These are phyloP conservation scores for Chromobotia macracanthus DNA, from an alignment of 2,797 vertebrate genomes.

Conservation along the genomic window DNA sequence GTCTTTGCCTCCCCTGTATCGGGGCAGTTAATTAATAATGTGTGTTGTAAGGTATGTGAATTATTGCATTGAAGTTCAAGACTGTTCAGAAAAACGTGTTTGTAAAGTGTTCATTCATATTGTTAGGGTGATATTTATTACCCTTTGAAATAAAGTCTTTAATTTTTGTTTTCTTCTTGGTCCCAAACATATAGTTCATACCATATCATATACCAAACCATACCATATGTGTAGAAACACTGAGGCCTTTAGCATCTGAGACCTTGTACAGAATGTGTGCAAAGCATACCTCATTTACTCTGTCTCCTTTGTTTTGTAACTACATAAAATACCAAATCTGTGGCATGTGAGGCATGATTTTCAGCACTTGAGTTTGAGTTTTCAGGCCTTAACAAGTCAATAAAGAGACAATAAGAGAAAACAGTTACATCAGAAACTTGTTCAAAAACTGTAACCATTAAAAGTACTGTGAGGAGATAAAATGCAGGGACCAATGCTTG, in stretches of 20 bases:
- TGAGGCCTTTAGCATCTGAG: slow-evolving; percentile 31
- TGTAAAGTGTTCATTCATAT: slow-evolving; percentile 67
- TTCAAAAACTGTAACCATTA: neutral
- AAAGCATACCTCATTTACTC: neutral
- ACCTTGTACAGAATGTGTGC: neutral
- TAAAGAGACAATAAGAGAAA: neutral
- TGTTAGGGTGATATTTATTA: slow-evolving; percentile 53
- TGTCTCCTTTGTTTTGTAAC: neutral
- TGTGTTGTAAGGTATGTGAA: slow-evolving; percentile 54
- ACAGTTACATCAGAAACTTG: neutral
- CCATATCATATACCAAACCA: slow-evolving; percentile 27
- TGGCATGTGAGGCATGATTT: slow-evolving; percentile 41
- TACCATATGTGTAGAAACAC: slow-evolving; percentile 42
- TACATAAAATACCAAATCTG: slow-evolving; percentile 17
- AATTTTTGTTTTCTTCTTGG: slow-evolving; percentile 54
- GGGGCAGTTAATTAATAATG: slow-evolving; percentile 37
- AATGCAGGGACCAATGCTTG: slow-evolving; percentile 14
- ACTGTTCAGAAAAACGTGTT: slow-evolving; percentile 66
- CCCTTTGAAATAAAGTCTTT: slow-evolving; percentile 58
- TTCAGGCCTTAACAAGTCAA: slow-evolving; percentile 27
- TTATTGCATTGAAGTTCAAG: slow-evolving; percentile 71
- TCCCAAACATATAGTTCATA: slow-evolving; percentile 15
- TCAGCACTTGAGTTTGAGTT: slow-evolving; percentile 50
- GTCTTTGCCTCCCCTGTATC: slow-evolving; percentile 42
- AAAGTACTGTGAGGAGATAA: neutral